A percentile compares a stretch with the other conserved stretches of the same genome.
Conservation (phyloP, 2,888 invertebrate genomes). For the Cantharis flavilabris region DNA sequence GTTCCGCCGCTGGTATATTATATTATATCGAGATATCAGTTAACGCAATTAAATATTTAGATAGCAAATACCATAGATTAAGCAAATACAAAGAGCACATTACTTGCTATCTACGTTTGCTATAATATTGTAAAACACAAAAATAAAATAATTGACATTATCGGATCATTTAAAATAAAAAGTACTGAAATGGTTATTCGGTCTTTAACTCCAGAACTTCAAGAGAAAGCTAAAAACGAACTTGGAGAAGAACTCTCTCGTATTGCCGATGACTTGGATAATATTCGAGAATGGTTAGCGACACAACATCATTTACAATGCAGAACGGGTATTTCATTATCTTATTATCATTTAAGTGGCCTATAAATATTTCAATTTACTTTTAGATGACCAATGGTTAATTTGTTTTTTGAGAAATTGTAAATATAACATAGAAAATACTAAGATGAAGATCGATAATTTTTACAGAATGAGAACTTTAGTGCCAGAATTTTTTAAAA, state of each 20-base stretch:
- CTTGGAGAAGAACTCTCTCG: slow-evolving; percentile 60
- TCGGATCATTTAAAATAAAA: not conserved
- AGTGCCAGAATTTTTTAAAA: slow-evolving; percentile 62
- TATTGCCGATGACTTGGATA: slow-evolving; percentile 56
- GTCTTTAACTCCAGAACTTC: slow-evolving; percentile 53
- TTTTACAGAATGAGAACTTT: slow-evolving; percentile 63
- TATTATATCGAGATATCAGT: no score
- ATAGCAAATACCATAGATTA: no score
- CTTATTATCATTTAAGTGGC: not conserved
- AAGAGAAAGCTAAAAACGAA: slow-evolving; percentile 58
- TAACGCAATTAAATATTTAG: no score
- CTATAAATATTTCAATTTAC: not conserved
- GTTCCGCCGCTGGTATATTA: no score
- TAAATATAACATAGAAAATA: slow-evolving; percentile 61
- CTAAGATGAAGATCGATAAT: slow-evolving; percentile 62
- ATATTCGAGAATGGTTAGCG: slow-evolving; percentile 61
- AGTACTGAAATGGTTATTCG: slow-evolving; percentile 7
- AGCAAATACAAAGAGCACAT: no score
- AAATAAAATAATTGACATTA: no score
- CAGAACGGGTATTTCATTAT: slow-evolving; percentile 57
- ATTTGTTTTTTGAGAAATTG: slow-evolving; percentile 60
- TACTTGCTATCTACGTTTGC: no score
- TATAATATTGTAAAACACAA: no score
- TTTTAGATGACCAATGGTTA: slow-evolving; percentile 60
- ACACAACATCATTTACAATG: slow-evolving; percentile 63